Conservation (phyloP, 2,888 invertebrate species). For the Torymus texanus region DNA sequence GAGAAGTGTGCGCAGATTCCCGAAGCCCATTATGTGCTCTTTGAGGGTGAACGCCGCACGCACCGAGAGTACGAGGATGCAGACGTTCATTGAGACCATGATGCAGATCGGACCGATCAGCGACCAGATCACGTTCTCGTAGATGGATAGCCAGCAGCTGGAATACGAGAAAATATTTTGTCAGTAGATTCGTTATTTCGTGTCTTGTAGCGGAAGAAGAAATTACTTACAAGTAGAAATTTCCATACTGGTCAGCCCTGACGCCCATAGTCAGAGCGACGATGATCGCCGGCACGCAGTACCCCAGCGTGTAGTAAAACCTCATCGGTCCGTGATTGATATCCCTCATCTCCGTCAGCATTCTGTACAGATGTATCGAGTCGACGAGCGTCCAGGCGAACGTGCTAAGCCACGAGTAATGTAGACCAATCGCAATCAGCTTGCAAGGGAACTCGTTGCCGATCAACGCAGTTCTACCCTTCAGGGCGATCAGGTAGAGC, state of each 20-base stretch:
- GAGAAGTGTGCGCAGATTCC: conserved; percentile 83
- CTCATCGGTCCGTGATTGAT: conserved; percentile 96
- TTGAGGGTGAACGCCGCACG: conserved; percentile 93
- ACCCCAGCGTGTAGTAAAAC: conserved; percentile 94
- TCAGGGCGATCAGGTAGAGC: conserved; percentile 90
- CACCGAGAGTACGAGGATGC: conserved; percentile 89
- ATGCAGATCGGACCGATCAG: conserved; percentile 92
- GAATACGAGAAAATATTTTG: conserved; percentile 55
- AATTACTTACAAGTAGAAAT: conserved; percentile 89
- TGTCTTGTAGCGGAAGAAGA: too few species aligned
- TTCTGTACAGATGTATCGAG: conserved; percentile 93
- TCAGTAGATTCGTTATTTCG: background rate
- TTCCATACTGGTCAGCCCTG: conserved; percentile 95
- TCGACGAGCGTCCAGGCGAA: conserved; percentile 95
- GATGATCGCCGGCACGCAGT: conserved; percentile 92
- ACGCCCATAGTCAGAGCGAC: conserved; percentile 95
- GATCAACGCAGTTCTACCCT: conserved; percentile 86
- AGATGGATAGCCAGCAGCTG: conserved; percentile 96
- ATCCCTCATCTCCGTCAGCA: conserved; percentile 96
- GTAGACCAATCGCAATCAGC: conserved; percentile 90
- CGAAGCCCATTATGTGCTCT: conserved; percentile 89
- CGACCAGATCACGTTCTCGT: conserved; percentile 96
- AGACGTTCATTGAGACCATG: conserved; percentile 86
- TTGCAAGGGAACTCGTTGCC: conserved; percentile 93
- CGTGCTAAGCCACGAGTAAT: conserved; percentile 94